Evolutionary conservation across 1,140 invertebrate genomes (phyloP).

Genomic region (Epicauta chinensis): DNA sequence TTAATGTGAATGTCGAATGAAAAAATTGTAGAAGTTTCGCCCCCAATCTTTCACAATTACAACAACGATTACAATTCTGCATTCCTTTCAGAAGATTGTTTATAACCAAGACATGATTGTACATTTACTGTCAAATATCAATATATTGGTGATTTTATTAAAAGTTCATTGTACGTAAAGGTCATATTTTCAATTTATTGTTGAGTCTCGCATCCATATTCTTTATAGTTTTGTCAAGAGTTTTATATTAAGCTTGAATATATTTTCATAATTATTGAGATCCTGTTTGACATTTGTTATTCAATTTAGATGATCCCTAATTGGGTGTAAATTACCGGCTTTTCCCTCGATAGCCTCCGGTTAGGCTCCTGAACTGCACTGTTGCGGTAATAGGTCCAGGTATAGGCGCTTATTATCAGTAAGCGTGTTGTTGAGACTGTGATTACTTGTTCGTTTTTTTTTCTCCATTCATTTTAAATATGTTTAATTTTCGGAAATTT

Average conservation of each 20-base stretch:
- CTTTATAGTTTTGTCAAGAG: too few species aligned
- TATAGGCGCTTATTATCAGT: slow-evolving; percentile 13
- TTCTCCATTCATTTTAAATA: too few species aligned
- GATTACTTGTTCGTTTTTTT: too few species aligned
- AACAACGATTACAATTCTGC: too few species aligned
- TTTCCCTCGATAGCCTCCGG: slow-evolving; percentile 24
- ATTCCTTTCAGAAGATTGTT: too few species aligned
- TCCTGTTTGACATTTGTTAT: slow-evolving; percentile 30
- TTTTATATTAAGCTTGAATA: too few species aligned
- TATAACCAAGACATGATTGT: slow-evolving; percentile 5
- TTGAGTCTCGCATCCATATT: too few species aligned
- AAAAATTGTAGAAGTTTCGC: slow-evolving; percentile 8
- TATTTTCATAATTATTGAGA: too few species aligned
- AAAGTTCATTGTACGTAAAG: slow-evolving; percentile 6
- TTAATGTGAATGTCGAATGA: slow-evolving; percentile 8
- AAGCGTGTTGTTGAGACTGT: neutral
- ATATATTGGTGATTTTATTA: slow-evolving; percentile 3
- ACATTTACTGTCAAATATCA: slow-evolving; percentile 9
- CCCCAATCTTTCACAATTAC: too few species aligned
- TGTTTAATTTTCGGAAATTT: too few species aligned
- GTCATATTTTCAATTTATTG: too few species aligned
- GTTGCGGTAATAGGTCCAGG: slow-evolving; percentile 22
- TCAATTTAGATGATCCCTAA: slow-evolving; percentile 32
- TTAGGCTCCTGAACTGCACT: slow-evolving; percentile 26
- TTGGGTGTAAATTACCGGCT: slow-evolving; percentile 34